Evolutionary conservation across 2,888 invertebrate species (phyloP).

Genomic region (Erpobdella octoculata): DNA sequence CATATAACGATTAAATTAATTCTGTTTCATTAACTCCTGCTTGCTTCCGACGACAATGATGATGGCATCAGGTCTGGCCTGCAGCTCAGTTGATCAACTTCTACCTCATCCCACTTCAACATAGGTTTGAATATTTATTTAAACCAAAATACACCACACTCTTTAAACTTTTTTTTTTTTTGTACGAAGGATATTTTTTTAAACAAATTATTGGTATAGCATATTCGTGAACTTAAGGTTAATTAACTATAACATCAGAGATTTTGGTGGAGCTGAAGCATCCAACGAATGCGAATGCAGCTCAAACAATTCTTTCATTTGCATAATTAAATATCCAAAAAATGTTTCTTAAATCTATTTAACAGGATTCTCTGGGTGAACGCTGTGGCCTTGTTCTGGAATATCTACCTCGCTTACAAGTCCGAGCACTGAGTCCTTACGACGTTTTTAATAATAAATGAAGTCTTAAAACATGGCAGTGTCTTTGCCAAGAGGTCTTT

Average conservation of each 20-base stretch:
- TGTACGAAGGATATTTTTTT: neutral
- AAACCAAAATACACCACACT: too few species aligned
- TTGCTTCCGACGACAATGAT: too few species aligned
- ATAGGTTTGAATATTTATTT: constrained; percentile 57
- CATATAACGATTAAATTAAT: too few species aligned
- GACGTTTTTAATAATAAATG: too few species aligned
- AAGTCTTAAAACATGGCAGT: too few species aligned
- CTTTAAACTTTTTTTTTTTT: neutral
- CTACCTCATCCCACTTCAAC: constrained; percentile 70
- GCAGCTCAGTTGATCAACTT: constrained; percentile 77
- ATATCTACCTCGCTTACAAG: constrained; percentile 34
- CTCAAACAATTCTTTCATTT: neutral
- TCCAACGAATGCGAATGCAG: neutral
- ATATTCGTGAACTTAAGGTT: neutral
- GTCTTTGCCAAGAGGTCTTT: too few species aligned
- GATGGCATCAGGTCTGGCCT: constrained; percentile 71
- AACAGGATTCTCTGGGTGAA: constrained; percentile 34
- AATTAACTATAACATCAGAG: neutral
- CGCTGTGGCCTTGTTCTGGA: constrained; percentile 32
- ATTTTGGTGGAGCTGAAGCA: neutral
- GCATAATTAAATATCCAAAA: neutral
- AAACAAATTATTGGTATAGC: neutral
- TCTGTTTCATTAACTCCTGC: too few species aligned
- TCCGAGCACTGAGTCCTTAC: constrained; percentile 12
- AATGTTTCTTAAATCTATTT: neutral